Percentiles rank a stretch among this genome's conserved stretches.
Evolutionary conservation across 2,797 vertebrate genomes (phyloP).

Genomic region (Darevskia mixta): DNA sequence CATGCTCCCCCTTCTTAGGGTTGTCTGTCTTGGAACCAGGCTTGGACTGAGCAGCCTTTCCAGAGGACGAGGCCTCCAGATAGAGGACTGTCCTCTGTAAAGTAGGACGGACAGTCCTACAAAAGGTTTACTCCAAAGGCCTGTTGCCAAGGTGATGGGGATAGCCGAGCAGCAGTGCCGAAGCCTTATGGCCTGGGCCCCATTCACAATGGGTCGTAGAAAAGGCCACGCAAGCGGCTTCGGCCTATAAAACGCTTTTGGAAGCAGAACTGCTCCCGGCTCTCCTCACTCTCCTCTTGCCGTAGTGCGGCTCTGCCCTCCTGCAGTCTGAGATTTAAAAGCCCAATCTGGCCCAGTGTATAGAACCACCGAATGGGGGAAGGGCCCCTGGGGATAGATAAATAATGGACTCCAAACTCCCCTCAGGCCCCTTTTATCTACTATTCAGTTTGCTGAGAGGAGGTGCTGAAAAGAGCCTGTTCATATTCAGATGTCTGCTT

Average conservation of each 20-base stretch:
- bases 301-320: not conserved
- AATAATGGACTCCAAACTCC: not conserved
- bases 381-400: constrained; percentile 19
- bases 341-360: constrained; percentile 21
- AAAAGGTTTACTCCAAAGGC: not conserved
- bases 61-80: too few species aligned
- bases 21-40: too few species aligned
- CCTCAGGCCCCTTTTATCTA: constrained; percentile 17
- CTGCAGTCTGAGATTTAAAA: constrained; percentile 18
- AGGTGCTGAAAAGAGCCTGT: constrained; percentile 29
- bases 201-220: constrained; percentile 22
- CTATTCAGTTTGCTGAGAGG: constrained; percentile 24
- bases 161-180: not conserved
- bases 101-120: too few species aligned
- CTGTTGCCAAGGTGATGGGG: constrained; percentile 30
- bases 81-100: too few species aligned
- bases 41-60: too few species aligned
- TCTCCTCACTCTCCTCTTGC: not conserved
- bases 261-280: constrained; percentile 1
- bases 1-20: too few species aligned
- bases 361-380: constrained; percentile 36
- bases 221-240: not conserved
- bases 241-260: constrained; percentile 27
- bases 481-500: constrained; percentile 33
- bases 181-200: constrained; percentile 31